Evolutionary conservation across 2,888 invertebrate genomes (phyloP).

Genomic region (Meiosimyza decipiens): DNA sequence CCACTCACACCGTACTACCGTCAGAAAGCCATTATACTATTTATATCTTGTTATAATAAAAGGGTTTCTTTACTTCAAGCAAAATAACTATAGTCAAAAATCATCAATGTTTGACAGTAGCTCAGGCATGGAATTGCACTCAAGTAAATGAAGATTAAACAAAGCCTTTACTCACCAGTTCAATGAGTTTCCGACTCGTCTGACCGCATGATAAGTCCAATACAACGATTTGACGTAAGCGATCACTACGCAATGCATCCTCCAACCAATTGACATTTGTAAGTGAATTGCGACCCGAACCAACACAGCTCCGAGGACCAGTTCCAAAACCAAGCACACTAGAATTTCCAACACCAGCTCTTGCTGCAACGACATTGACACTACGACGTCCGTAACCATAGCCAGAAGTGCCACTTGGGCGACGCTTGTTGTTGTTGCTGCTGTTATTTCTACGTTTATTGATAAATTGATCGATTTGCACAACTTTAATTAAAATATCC

Average conservation of each 20-base stretch:
- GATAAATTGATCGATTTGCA: slow-evolving; percentile 56
- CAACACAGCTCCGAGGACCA: neutral
- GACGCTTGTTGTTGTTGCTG: slow-evolving; percentile 15
- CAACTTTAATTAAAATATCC: slow-evolving; percentile 55
- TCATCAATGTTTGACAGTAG: slow-evolving; percentile 6
- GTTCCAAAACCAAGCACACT: neutral
- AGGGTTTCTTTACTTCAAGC: too few relatives aligned
- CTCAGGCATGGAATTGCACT: slow-evolving; percentile 41
- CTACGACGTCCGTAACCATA: slow-evolving; percentile 51
- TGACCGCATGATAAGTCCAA: slow-evolving; percentile 62
- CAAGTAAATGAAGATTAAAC: neutral
- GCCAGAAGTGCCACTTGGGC: slow-evolving; percentile 45
- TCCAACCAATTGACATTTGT: slow-evolving; percentile 54
- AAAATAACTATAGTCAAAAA: too few relatives aligned
- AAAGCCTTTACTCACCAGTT: slow-evolving; percentile 58
- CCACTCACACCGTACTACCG: too few relatives aligned
- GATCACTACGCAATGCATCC: slow-evolving; percentile 53
- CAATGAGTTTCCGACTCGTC: slow-evolving; percentile 59
- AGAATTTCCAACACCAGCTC: slow-evolving; percentile 3
- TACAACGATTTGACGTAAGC: slow-evolving; percentile 60
- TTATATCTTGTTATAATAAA: too few relatives aligned
- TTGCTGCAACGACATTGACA: slow-evolving; percentile 42
- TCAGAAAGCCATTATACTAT: too few relatives aligned
- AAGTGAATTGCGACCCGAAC: slow-evolving; percentile 37
- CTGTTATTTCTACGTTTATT: slow-evolving; percentile 39